A percentile compares a stretch with the other conserved stretches of the same genome.
Evolutionary conservation across 2,113 vertebrate genomes (phyloP).

Genomic region (Alligator mississippiensis): DNA sequence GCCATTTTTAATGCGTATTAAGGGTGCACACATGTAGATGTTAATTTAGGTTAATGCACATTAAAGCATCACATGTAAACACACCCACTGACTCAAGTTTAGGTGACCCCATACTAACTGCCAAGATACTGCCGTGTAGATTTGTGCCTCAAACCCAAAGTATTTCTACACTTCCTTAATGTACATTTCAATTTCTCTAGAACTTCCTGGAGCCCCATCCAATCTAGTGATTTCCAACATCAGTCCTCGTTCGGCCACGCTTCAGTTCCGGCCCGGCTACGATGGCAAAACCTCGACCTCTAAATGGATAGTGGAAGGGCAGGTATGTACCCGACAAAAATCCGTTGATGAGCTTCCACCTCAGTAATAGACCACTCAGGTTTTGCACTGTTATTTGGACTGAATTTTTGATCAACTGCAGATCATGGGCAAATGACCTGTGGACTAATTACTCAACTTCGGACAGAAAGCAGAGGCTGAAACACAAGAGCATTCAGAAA

Average conservation of each 20-base stretch:
- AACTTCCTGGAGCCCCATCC: slow-evolving; percentile 91
- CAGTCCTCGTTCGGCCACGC: slow-evolving; percentile 88
- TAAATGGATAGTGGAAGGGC: slow-evolving; percentile 90
- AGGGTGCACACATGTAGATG: too few species aligned
- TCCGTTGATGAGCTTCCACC: accelerated
- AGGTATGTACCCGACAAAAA: slow-evolving; percentile 70
- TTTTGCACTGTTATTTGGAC: neutral
- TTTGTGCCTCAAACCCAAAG: too few species aligned
- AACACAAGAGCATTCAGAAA: neutral
- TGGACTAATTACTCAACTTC: neutral
- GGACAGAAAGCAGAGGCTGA: neutral
- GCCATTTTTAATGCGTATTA: too few species aligned
- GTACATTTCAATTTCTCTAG: slow-evolving; percentile 56
- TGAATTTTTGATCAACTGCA: neutral
- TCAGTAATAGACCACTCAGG: neutral
- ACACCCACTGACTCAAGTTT: too few species aligned
- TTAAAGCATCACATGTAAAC: too few species aligned
- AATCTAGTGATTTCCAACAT: slow-evolving; percentile 95
- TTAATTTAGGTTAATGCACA: too few species aligned
- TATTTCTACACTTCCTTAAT: neutral
- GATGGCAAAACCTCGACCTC: slow-evolving; percentile 91
- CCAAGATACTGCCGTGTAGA: neutral
- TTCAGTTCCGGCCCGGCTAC: slow-evolving; percentile 88
- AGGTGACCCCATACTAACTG: neutral
- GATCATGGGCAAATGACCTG: neutral